These are phyloP conservation scores for Plumapathes pennacea DNA, from an alignment of 92 coral and sea anemone genomes.

Conservation along the genomic window DNA sequence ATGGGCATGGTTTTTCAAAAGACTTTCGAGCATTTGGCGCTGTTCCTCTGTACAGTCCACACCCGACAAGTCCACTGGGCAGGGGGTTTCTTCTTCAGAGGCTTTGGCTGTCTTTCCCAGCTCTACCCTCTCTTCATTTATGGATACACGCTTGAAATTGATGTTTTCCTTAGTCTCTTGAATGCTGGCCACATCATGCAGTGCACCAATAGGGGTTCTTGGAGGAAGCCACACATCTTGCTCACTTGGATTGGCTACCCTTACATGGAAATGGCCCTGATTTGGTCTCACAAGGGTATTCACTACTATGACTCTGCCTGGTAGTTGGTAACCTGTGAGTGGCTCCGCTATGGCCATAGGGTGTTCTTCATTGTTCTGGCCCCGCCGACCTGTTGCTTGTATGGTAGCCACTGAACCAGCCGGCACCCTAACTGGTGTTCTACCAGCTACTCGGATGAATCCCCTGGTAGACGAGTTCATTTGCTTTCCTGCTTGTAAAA, in stretches of 20 bases:
- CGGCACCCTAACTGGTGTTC: slow-evolving; percentile 29
- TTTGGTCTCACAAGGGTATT: slow-evolving; percentile 39
- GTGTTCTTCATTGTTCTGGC: slow-evolving; percentile 5
- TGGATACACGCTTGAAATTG: slow-evolving; percentile 15
- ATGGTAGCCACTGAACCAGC: slow-evolving; percentile 49
- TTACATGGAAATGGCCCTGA: slow-evolving; percentile 35
- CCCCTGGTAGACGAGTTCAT: slow-evolving; percentile 20
- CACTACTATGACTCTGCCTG: slow-evolving; percentile 44
- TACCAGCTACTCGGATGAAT: slow-evolving; percentile 48
- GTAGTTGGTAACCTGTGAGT: slow-evolving; percentile 9
- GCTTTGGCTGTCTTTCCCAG: slow-evolving; percentile 13
- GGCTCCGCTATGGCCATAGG: slow-evolving; percentile 54
- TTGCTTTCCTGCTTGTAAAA: slow-evolving; percentile 15
- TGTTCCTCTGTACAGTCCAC: slow-evolving; percentile 31
- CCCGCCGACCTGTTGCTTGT: slow-evolving; percentile 39
- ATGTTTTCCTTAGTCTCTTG: slow-evolving; percentile 13
- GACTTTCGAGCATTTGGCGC: slow-evolving; percentile 23
- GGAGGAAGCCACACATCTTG: slow-evolving; percentile 71
- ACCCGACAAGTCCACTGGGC: slow-evolving; percentile 41
- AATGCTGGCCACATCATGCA: slow-evolving; percentile 44
- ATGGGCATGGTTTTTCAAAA: slow-evolving; percentile 22
- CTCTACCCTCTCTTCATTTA: slow-evolving; percentile 36
- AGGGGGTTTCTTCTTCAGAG: slow-evolving; percentile 1
- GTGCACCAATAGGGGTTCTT: slow-evolving; percentile 56
- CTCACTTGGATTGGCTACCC: slow-evolving; percentile 53